Evolutionary conservation across 1,140 invertebrate genomes (phyloP).

Genomic region (Calosoma granatense): DNA sequence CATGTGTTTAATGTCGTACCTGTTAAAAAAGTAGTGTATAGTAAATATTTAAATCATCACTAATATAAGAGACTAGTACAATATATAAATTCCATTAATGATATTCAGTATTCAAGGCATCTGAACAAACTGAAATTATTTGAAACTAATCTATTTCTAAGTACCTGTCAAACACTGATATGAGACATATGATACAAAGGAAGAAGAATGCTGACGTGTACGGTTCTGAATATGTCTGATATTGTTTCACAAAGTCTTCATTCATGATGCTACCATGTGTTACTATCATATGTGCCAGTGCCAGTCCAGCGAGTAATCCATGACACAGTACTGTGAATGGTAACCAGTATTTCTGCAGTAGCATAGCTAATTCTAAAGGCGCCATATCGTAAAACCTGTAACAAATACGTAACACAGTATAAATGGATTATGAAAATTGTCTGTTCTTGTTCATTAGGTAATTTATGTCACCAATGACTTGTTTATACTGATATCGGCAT

Average conservation of each 20-base stretch:
- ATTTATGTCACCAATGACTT: too few relatives aligned
- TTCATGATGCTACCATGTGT: conserved; percentile 25
- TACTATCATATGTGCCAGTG: conserved; percentile 28
- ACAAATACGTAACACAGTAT: too few relatives aligned
- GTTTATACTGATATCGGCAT: too few relatives aligned
- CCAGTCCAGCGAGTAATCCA: conserved; percentile 30
- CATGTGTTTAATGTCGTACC: conserved; percentile 29
- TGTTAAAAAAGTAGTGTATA: conserved; percentile 22
- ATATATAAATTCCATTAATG: neutral
- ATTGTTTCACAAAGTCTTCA: conserved; percentile 27
- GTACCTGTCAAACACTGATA: conserved; percentile 33
- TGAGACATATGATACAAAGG: conserved; percentile 27
- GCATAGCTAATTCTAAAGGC: conserved; percentile 27
- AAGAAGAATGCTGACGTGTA: conserved; percentile 30
- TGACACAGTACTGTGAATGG: conserved; percentile 29
- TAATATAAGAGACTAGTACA: neutral
- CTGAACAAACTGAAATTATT: conserved; percentile 8
- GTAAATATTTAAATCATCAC: neutral
- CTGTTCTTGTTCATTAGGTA: too few relatives aligned
- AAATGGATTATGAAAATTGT: too few relatives aligned
- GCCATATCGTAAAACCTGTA: neutral
- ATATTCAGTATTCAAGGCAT: too few relatives aligned
- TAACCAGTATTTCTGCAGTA: conserved; percentile 29
- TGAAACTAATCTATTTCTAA: conserved; percentile 9
- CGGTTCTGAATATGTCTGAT: conserved; percentile 30